Base-by-base conservation (phyloP, 2,797 vertebrate genomes). In the Todus mexicanus region DNA sequence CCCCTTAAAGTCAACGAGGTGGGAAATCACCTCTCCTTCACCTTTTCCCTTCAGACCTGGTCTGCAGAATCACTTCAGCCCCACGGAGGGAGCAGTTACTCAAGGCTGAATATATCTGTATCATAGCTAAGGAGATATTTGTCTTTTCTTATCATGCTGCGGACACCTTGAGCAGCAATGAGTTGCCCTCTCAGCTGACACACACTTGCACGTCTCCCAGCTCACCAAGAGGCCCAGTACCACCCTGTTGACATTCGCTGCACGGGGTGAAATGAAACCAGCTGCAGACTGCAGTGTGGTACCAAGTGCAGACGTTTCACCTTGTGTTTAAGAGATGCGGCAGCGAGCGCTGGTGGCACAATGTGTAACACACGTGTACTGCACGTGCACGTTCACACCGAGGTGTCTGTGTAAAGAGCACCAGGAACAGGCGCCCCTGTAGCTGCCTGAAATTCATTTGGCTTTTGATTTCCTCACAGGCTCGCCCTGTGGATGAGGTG, bases 301-400 rank as follows among this genome's bases (percentile, higher is more conserved):
- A 29, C 1, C 4, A 1, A 64, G 37, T 11, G 12, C 9, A 3
- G 59, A n/a, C 18, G 75, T 0, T 31, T 16, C 21, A 1, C 9
- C 18, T 50, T 0, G 0, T 6, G 53, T 2, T 26, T 20, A 19
- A 37, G 63, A 0, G 1, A 5, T 2, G 4, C 0, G 0, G 74
- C 40, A 50, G 53, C 5, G 9, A 64, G 73, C 3, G 2, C 6
- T 51, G 59, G 40, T 4, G 0, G 47, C 51, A 25, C 42, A 4
- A 29, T 3, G 19, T 19, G 53, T 19, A 15, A 7, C 5, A 42
- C 59, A 6, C 1, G 12, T 53, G 83, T 53, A 25, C 35, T 2
- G 0, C 57, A 9, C 0, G 10, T 74, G 71, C 35, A 1, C 5
- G 0, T 33, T 53, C 60, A 31, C 56, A 4, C 1, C 0, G 45